Evolutionary conservation across 2,113 vertebrate species (phyloP), one percentile per base, ranked within the genome.

Genomic region (Cettia cetti): DNA sequence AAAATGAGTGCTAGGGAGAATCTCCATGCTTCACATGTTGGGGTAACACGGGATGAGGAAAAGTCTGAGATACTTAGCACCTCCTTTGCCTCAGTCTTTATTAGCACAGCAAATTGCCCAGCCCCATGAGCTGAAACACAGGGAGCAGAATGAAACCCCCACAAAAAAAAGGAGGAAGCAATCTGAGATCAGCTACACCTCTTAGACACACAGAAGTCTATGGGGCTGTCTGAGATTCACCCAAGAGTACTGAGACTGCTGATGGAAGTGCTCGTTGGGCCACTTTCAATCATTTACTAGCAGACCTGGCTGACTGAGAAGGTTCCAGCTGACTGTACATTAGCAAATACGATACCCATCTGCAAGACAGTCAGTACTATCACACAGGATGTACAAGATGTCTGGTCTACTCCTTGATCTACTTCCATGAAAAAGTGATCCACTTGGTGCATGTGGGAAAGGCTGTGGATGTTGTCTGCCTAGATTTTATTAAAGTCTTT

Each of bases 141-240:
- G 7, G 14, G 18, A 52, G 6, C 1, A 86, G 31, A 68, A 76
- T 21, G 31, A 27, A 50, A 44, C 8, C 2, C 2, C 26, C 27
- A 68, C 5, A 37, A 37, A 47, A 59, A 59, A 17, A 52, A 37
- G 4, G 10, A 77, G 15, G 27, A 68, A 52, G 31, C 21, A 56
- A 33, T 28, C 6, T 0, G 0, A 72, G 39, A 15, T n/a, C 21
- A 59, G 21, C 21, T 21, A 44, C 17, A 9, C 7, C 11, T 12
- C 27, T 57, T 35, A 33, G 37, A 27, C 9, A 21, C 13, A 35
- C 11, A 31, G 17, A 44, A 68, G 7, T 75, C 44, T 50, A 27
- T 15, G 18, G 22, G 11, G 7, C 21, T 1, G 2, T 21, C 11
- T 60, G 53, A 27, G 14, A 44, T 37, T 27, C 9, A 33, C 22